Evolutionary conservation across 2,113 vertebrate genomes (phyloP), one percentile per base, ranked within the genome.

Genomic region (Tachysurus vachellii): DNA sequence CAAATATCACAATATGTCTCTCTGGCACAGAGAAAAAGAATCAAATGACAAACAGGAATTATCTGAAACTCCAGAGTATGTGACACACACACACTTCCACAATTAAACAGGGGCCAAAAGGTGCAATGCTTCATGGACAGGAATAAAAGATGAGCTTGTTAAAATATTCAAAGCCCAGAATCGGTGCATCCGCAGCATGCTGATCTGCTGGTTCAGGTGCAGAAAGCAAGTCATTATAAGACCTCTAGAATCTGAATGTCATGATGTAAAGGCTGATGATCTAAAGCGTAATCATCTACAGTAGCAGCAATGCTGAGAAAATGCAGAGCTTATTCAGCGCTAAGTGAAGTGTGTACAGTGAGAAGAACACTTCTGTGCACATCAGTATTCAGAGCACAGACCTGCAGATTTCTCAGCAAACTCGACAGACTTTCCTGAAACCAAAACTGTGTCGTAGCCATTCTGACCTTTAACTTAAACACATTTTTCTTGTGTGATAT

Each of bases 71-170:
- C 76, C 73, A 47, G 82, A 82, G 80, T 75, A 80, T 83, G 68
- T 19, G 13, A 80, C 84, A 86, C 36, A 36, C 36, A 36, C 36
- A 36, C 36, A 87, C 81, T 84, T 85, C 73, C n/a, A 53, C 89
- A 86, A 88, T 92, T 90, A 91, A 89, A 64, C 21, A 54, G 14
- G 75, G 91, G 86, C 88, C 59, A 92, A 90, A 90, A 93, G 89
- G 87, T 91, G 83, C 81, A 85, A 64, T 14, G 31, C 85, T 90
- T 82, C 80, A 80, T 59, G 82, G 82, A 85, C 61, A 86, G n/a
- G 85, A 89, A 91, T 89, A 90, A 85, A 90, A 90, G 81, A 89
- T 87, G 75, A 83, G 84, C 83, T 70, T 14, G 59, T 90, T 88
- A 83, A 91, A 91, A 90, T 90, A 89, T 89, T 91, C 90, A 91